Base-by-base conservation (phyloP, 2,797 vertebrate genomes). In the Crax fasciolata region DNA sequence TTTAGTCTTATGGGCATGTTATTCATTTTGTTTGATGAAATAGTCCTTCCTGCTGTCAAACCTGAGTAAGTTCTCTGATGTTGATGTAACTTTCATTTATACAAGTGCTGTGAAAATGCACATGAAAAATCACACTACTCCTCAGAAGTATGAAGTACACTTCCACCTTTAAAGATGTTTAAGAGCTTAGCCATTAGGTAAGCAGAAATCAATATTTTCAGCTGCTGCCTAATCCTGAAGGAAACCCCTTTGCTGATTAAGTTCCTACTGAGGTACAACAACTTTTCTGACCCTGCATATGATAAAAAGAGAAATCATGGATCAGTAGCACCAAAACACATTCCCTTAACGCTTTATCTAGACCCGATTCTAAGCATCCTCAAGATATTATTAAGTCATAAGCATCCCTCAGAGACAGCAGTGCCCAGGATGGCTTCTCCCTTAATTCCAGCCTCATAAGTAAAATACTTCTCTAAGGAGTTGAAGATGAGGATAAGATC, bases 1-100 rank as follows among this genome's bases (percentile, higher is more conserved):
- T 43, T 16, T 30, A 70, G 3, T 8, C 9, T 6, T 23, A n/a
- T 2, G 2, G 27, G 5, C 4, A 32, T 2, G 3, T 23, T 54
- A 24, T 73, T 83, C 5, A 61, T 44, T 76, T 44, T 61, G 2
- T 35, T 39, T 73, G 15, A 68, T 61, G 23, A 75, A 78, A 41
- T 25, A 72, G 5, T 6, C 3, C 13, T 49, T 4, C 5, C 5
- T 55, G 11, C 6, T 65, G 87, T 57, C 2, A 68, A 76, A 30
- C 5, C 41, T 38, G 4, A 74, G 63, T 39, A 68, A 77, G 15
- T 13, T n/a, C 65, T 71, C 81, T 52, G 51, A 30, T 8, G 35
- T 35, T 18, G 8, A 1, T 28, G 2, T 21, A 74, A 58, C 15
- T 61, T 51, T 10, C 14, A 54, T 70, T 85, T 27, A 25, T n/a